Evolutionary conservation across 2,113 vertebrate species (phyloP), one percentile per base, ranked within the genome.

Genomic region (Semnornis frantzii): DNA sequence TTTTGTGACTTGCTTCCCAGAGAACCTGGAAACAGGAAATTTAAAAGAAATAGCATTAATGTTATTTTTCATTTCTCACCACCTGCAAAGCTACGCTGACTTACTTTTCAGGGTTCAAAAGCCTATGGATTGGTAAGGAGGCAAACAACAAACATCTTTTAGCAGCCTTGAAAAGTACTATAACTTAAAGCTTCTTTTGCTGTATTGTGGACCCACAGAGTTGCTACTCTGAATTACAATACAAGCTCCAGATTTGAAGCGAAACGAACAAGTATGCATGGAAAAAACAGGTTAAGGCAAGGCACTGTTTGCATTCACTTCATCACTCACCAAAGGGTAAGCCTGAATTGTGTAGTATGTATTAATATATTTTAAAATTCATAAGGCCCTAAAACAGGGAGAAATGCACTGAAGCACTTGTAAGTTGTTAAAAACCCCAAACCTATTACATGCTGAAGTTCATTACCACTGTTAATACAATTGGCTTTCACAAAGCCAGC

Each of bases 401-500:
- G 50, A 60, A 75, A 79, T 17, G 75, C 62, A 87, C 46, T 46
- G 42, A 88, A 87, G 85, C 76, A 92, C 91, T 95, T 92, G 52
- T 91, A 92, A 86, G 55, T 81, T 33, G 59, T 31, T 73, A 6
- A 17, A 75, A 88, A 69, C 37, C 21, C 4, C 52, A 72, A 58
- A 25, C 3, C 52, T 85, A 63, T 92, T 94, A 87, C 39, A 75
- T 2, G 1, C 50, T 89, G 84, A 93, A 94, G 90, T 94, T 96
- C 76, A 85, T 96, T 95, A 96, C 77, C 87, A 74, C 81, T 75
- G 73, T 72, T 59, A 94, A 94, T 94, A 94, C 85, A 97, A 95
- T 60, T 94, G 90, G 75, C 92, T 93, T 96, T 89, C 86, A 95
- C 81, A 91, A 93, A 95, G 94, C 66, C 85, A 79, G 91, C 93